These are phyloP conservation scores for Acronicta leporina DNA, from an alignment of 2,888 invertebrate species.

Conservation along the genomic window DNA sequence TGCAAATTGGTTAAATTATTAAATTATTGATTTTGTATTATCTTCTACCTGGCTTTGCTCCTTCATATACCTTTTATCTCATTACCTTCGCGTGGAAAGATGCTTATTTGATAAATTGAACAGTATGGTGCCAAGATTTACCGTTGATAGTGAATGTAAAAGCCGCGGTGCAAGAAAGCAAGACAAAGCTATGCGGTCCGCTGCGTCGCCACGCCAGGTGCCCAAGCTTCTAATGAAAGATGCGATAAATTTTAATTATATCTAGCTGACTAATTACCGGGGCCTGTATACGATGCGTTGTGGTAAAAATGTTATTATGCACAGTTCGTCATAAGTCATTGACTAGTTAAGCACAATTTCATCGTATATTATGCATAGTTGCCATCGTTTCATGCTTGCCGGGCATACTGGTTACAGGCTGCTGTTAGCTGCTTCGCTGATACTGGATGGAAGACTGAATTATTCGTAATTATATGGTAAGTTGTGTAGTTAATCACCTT, in stretches of 20 bases:
- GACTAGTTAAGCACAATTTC: slow-evolving; percentile 75
- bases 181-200: slow-evolving; percentile 70
- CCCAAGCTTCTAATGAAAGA: slow-evolving; percentile 78
- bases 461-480: slow-evolving; percentile 49
- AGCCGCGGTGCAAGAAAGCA: slow-evolving; percentile 75
- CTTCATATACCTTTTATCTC: slow-evolving; percentile 36
- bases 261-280: slow-evolving; percentile 72
- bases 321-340: slow-evolving; percentile 68
- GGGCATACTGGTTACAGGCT: slow-evolving; percentile 36
- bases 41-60: slow-evolving; percentile 13
- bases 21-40: slow-evolving; percentile 13
- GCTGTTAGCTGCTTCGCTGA: slow-evolving; percentile 36
- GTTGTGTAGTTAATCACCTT: slow-evolving; percentile 35
- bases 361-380: slow-evolving; percentile 63
- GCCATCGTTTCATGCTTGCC: slow-evolving; percentile 52
- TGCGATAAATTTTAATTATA: slow-evolving; percentile 82
- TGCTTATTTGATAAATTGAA: slow-evolving; percentile 66
- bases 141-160: slow-evolving; percentile 74
- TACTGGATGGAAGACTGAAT: slow-evolving; percentile 38
- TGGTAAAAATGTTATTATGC: slow-evolving; percentile 65
- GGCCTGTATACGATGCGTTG: slow-evolving; percentile 53
- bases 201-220: slow-evolving; percentile 69
- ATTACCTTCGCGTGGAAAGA: slow-evolving; percentile 55
- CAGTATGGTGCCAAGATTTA: slow-evolving; percentile 72
- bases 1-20: too few relatives aligned